Evolutionary conservation across 2,888 invertebrate genomes (phyloP).

Genomic region (Stenodera caucasica): DNA sequence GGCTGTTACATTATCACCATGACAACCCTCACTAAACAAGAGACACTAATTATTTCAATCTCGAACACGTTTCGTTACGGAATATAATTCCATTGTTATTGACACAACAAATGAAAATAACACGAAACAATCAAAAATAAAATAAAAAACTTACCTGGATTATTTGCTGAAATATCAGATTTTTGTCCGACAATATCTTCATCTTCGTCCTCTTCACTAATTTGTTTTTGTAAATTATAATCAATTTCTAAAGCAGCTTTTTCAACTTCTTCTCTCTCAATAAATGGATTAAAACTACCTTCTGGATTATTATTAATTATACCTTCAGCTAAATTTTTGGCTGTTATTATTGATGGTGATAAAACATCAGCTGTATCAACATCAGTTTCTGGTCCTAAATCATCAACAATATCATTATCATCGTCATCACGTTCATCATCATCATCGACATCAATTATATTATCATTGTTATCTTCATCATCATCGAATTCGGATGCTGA

Average conservation of each 20-base stretch:
- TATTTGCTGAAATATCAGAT: not conserved
- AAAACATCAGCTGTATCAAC: conserved; percentile 66
- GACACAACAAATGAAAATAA: too few relatives aligned
- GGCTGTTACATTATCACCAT: conserved; percentile 21
- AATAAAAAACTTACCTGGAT: not conserved
- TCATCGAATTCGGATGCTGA: conserved; percentile 46
- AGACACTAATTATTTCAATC: conserved; percentile 20
- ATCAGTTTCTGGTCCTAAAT: conserved; percentile 76
- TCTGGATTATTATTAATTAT: conserved; percentile 39
- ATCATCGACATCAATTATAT: conserved; percentile 65
- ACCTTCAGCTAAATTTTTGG: conserved; percentile 49
- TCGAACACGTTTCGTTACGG: conserved; percentile 19
- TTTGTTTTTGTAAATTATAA: conserved; percentile 41
- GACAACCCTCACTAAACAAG: conserved; percentile 21
- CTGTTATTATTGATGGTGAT: conserved; percentile 48
- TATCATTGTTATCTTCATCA: conserved; percentile 69
- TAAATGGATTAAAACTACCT: conserved; percentile 32
- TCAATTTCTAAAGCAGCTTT: conserved; percentile 44
- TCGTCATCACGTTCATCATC: conserved; percentile 50
- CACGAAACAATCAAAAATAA: not conserved
- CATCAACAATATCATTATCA: conserved; percentile 52
- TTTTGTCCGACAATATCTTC: not conserved
- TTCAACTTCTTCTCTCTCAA: conserved; percentile 36
- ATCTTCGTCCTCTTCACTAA: not conserved
- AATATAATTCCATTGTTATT: not conserved